Percentiles rank a stretch among this genome's conserved stretches.
phyloP scores from a whole-genome alignment of 2,888 invertebrate species.

The Idaea biselata region DNA sequence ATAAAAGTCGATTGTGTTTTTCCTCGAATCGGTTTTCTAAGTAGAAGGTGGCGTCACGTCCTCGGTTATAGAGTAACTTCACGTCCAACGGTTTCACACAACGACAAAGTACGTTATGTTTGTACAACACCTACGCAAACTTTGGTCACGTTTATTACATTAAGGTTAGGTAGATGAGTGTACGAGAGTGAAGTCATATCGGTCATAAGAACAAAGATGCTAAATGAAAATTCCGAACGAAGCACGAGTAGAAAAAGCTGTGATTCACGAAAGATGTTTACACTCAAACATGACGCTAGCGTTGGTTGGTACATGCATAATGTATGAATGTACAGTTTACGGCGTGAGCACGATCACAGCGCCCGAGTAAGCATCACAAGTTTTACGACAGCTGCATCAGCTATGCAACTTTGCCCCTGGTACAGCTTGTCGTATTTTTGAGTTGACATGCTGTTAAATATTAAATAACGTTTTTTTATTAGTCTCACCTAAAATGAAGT shows the following conservation, averaged over 20 bases:
- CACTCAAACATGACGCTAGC: slow-evolving; percentile 16
- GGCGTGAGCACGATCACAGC: slow-evolving; percentile 24
- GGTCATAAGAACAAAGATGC: background rate
- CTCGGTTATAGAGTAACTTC: slow-evolving; percentile 31
- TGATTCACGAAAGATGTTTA: slow-evolving; percentile 3
- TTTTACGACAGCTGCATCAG: slow-evolving; percentile 39
- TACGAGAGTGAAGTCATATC: slow-evolving; percentile 20
- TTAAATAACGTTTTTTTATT: background rate
- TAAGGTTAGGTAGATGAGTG: slow-evolving; percentile 24
- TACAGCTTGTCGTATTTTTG: slow-evolving; percentile 19
- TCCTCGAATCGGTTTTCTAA: slow-evolving; percentile 22
- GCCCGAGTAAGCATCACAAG: slow-evolving; percentile 30
- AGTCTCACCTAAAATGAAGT: background rate
- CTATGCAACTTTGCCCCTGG: slow-evolving; percentile 26
- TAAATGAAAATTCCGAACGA: background rate
- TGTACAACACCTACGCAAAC: slow-evolving; percentile 28
- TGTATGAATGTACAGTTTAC: slow-evolving; percentile 31
- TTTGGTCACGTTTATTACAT: slow-evolving; percentile 34
- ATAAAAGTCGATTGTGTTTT: slow-evolving; percentile 28
- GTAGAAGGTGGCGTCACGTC: slow-evolving; percentile 24
- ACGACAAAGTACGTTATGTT: slow-evolving; percentile 41
- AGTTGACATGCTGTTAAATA: slow-evolving; percentile 11
- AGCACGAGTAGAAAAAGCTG: background rate
- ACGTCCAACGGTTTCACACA: slow-evolving; percentile 24
- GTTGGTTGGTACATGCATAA: slow-evolving; percentile 22